Evolutionary conservation across 2,888 invertebrate genomes (phyloP).

Genomic region (Elmis aenea): DNA sequence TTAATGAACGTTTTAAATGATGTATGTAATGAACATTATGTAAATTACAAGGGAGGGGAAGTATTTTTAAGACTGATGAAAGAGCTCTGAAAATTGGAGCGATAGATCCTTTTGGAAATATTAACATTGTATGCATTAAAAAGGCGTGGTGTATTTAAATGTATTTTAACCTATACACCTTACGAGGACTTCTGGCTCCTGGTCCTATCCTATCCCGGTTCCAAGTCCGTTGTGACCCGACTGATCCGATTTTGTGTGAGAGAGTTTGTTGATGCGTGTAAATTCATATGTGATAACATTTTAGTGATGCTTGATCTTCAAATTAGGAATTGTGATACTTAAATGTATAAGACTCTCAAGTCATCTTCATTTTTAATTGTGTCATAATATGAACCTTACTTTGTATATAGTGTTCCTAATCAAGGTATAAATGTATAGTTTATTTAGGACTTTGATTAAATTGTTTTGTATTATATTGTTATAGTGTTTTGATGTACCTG

Average conservation of each 20-base stretch:
- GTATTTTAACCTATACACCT: slow-evolving; percentile 32
- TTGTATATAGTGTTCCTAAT: background rate
- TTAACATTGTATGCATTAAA: slow-evolving; percentile 2
- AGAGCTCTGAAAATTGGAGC: too few species aligned
- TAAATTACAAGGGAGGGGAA: too few species aligned
- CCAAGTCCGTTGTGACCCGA: slow-evolving; percentile 14
- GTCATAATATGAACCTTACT: background rate
- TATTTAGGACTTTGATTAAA: too few species aligned
- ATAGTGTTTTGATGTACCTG: background rate
- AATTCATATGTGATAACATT: slow-evolving; percentile 40
- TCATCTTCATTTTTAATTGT: slow-evolving; percentile 22
- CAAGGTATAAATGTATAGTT: too few species aligned
- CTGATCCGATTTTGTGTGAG: slow-evolving; percentile 1
- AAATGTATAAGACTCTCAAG: slow-evolving; percentile 31
- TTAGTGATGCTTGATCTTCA: slow-evolving; percentile 39
- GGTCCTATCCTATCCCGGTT: slow-evolving; percentile 30
- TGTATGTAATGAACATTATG: too few species aligned
- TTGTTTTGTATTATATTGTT: background rate
- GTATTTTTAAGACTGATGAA: too few species aligned
- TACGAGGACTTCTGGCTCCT: slow-evolving; percentile 46
- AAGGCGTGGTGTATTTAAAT: slow-evolving; percentile 9
- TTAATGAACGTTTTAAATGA: too few species aligned
- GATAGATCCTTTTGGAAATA: slow-evolving; percentile 17
- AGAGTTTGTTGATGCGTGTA: slow-evolving; percentile 5
- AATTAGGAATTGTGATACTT: slow-evolving; percentile 39